Evolutionary conservation across 2,888 invertebrate species (phyloP), one percentile per base, ranked within the genome.

Genomic region (Bellardia bayeri): DNA sequence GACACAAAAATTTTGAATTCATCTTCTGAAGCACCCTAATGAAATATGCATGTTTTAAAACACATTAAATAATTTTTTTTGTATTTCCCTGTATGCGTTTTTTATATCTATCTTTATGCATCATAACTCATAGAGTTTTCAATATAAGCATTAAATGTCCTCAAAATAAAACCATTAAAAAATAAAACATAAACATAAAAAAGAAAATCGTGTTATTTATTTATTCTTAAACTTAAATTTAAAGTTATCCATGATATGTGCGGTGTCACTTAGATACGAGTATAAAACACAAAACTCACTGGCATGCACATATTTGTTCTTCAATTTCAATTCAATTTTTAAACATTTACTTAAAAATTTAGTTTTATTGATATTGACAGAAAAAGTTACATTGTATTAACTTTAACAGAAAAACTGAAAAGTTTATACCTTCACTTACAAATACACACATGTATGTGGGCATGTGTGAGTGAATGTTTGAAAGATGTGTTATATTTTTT

Each of bases 381-480:
- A 30, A 87, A 87, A 85, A 78, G 87, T 87, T 78, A 82, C 87
- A 85, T 85, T 87, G 82, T 85, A 79, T 75, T 82, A 79, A 87
- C 45, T 85, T 85, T 58, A 69, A 13, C 37, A 63, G 9, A 23
- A 9, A 72, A 66, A 66, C 64, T 30, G 4, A 68, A 87, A 81
- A 81, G 56, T 81, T 87, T 79, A 30, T 61, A 71, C 71, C 66
- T 42, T 74, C 49, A 74, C 42, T n/a, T 68, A 51, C 51, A 75
- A 14, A 56, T 33, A 16, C 4, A n/a, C 30, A n/a, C 2, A 69
- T 0, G 45, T 6, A 8, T 7, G 33, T 37, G 3, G 51, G 72
- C 54, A 8, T 7, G 33, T 37, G n/a, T 58, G 33, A n/a, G 13
- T 14, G 66, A 51, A 51, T 64, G 61, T 66, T 69, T 51, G n/a